Base-by-base conservation (phyloP, 2,888 invertebrate genomes). In the Elysia crispata region DNA sequence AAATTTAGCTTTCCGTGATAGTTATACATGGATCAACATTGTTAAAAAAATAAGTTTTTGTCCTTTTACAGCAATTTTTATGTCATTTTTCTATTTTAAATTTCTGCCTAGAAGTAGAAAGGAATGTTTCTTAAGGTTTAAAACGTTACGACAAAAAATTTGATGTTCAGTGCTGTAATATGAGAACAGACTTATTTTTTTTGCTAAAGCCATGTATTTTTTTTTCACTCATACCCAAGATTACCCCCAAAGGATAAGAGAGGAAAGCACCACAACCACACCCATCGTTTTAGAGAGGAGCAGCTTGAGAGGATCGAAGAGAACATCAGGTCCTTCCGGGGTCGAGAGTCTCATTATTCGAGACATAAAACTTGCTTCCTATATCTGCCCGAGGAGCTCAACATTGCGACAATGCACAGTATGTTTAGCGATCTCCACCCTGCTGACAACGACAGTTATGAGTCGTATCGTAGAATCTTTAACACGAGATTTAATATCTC, bases 161-260 rank as follows among this genome's bases (percentile, higher is more conserved):
- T n/a, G n/a, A n/a, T n/a, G n/a, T n/a, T n/a, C n/a, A n/a, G n/a
- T n/a, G n/a, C n/a, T n/a, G n/a, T n/a, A n/a, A n/a, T n/a, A n/a
- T n/a, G n/a, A n/a, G n/a, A n/a, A n/a, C n/a, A n/a, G 3, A 6
- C 41, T 41, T 41, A 6, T 41, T 41, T 11, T 41, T 41, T 41
- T 41, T 11, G 41, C n/a, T n/a, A n/a, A n/a, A n/a, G n/a, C n/a
- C n/a, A n/a, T n/a, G n/a, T n/a, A n/a, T n/a, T 41, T 41, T 41
- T 41, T 41, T 11, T 41, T 6, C 11, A 11, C 11, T 41, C 41
- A 41, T 41, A 41, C 41, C 41, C 41, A 66, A 25, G 66, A 8
- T 25, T 66, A 28, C 66, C 66, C 18, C 66, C 66, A 15, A 25
- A 66, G 25, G 66, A 66, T 66, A 28, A 20, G 30, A 66, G 66